Evolutionary conservation across 2,797 vertebrate species (phyloP), one percentile per base, ranked within the genome.

Genomic region (Ceyx erithaca): DNA sequence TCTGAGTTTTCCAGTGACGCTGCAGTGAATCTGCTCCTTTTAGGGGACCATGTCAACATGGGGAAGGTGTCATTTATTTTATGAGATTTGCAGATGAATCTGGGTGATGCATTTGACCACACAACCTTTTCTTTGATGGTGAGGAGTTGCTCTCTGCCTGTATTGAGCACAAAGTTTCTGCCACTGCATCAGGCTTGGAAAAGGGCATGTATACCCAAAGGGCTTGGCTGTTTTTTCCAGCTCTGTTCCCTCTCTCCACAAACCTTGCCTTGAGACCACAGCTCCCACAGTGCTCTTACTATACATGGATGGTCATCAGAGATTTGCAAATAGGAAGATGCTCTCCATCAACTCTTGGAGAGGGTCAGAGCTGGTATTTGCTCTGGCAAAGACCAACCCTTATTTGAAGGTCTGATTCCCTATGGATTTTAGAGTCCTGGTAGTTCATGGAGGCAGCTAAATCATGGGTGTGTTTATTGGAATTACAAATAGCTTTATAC

Each of bases 401-500:
- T 63, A 4, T 80, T 75, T 49, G 67, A 93, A 92, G 43, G 43
- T 69, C 85, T 92, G 58, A 6, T 14, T 87, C 37, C 41, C 68
- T 69, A 48, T 6, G 12, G 20, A 62, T 89, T 61, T 23, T 33
- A 63, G 35, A 79, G 49, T 73, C 28, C 75, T 80, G 54, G 31
- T 83, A 86, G 78, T 22, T 81, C 79, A 25, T 31, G 62, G 52
- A 87, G 30, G 45, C 62, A 90, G 61, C 63, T 69, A 71, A 85
- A 80, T 63, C 2, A 5, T 88, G 80, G 86, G 85, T 0, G 51
- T 92, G 79, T 94, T 94, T 93, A 49, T 80, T 85, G 81, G 78
- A 96, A 95, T 96, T 92, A 89, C 93, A 89, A 94, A 93, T 94
- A 92, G 81, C 37, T 90, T 94, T 83, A 90, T 92, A 87, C 86